These are phyloP conservation scores for Lypha dubia DNA, from an alignment of 2,888 invertebrate species.

Conservation along the genomic window DNA sequence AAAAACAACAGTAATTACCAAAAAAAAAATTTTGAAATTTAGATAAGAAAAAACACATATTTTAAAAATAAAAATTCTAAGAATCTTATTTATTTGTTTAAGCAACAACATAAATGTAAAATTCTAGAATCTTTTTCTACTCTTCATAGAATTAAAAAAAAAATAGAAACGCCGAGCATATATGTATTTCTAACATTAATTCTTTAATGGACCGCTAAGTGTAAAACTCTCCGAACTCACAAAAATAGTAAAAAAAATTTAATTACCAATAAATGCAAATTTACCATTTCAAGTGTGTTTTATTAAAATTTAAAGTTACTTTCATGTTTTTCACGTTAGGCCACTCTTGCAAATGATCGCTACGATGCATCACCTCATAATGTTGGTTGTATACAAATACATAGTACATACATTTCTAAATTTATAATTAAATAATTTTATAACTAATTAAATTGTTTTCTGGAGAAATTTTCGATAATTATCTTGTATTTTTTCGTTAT, in stretches of 20 bases:
- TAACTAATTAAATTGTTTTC: slow-evolving; percentile 2
- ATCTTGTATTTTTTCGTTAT: slow-evolving; percentile 15
- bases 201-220: no score
- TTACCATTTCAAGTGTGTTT: neutral
- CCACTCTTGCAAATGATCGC: neutral
- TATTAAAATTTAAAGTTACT: neutral
- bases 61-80: no score
- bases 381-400: no score
- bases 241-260: neutral
- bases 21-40: slow-evolving; percentile 27
- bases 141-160: no score
- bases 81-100: no score
- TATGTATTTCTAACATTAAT: no score
- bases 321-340: neutral
- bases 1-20: slow-evolving; percentile 27
- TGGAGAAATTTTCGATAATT: slow-evolving; percentile 2
- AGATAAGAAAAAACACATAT: no score
- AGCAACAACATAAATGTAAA: no score
- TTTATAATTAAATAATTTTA: neutral
- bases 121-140: no score
- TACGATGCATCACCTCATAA: no score
- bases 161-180: no score
- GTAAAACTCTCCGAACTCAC: no score
- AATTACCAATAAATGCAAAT: neutral
- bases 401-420: neutral